phyloP scores from a whole-genome alignment of 2,797 vertebrate species.

The Synanceia verrucosa region DNA sequence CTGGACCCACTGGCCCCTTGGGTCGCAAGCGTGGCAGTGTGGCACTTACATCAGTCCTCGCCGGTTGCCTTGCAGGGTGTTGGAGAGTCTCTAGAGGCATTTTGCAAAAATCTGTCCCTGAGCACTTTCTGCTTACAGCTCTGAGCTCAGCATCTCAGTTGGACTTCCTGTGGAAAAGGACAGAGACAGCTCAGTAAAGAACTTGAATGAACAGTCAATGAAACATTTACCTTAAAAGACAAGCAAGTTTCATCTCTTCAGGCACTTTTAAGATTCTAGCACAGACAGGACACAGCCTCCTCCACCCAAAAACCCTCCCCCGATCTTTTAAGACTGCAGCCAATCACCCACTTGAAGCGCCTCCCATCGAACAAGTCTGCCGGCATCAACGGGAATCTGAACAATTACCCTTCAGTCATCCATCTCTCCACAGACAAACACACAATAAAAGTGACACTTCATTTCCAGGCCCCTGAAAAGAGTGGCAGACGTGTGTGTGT shows the following conservation, averaged over 20 bases:
- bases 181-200: background rate
- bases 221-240: conserved; percentile 8
- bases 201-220: background rate
- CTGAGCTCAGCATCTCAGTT: conserved; percentile 13
- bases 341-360: conserved; percentile 15
- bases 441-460: conserved; percentile 65
- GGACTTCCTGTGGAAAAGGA: conserved; percentile 40
- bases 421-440: conserved; percentile 45
- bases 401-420: conserved; percentile 54
- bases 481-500: conserved; percentile 18
- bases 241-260: conserved; percentile 5
- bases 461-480: conserved; percentile 55
- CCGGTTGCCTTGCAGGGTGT: conserved; percentile 50
- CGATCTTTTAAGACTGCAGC: conserved; percentile 20
- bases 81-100: conserved; percentile 77
- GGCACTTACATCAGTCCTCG: conserved; percentile 51
- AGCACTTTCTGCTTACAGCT: background rate
- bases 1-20: conserved; percentile 85
- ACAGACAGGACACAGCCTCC: conserved; percentile 1
- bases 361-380: conserved; percentile 25
- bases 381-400: background rate
- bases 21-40: conserved; percentile 84
- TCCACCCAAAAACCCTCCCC: conserved; percentile 1
- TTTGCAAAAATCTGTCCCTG: background rate
- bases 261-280: conserved; percentile 1